phyloP scores from a whole-genome alignment of 2,113 vertebrate species.

The Clinocottus analis region DNA sequence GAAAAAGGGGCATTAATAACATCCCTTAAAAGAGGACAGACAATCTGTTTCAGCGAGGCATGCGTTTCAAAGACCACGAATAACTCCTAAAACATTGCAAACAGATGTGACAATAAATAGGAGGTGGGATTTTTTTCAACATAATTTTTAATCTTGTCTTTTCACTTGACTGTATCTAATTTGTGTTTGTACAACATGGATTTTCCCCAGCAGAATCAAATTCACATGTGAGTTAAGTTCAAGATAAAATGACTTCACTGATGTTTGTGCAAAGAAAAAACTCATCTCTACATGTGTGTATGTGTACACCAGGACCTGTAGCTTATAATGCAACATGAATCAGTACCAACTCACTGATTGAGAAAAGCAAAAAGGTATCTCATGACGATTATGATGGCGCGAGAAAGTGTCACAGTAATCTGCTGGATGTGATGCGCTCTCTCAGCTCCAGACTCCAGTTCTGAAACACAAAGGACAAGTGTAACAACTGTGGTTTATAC shows the following conservation, averaged over 20 bases:
- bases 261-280: neutral
- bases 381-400: conserved; percentile 96
- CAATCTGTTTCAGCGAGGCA: conserved; percentile 53
- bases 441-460: conserved; percentile 90
- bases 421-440: conserved; percentile 97
- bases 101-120: conserved; percentile 53
- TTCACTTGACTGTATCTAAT: conserved; percentile 38
- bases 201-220: neutral
- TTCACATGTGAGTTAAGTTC: neutral
- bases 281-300: neutral
- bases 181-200: conserved; percentile 10
- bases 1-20: conserved; percentile 60
- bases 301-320: neutral
- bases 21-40: conserved; percentile 63
- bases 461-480: conserved; percentile 80
- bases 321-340: neutral
- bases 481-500: neutral
- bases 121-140: conserved; percentile 12
- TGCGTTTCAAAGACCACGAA: conserved; percentile 61
- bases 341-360: conserved; percentile 90
- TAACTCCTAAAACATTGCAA: conserved; percentile 52
- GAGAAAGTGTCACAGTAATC: conserved; percentile 92
- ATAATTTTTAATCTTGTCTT: conserved; percentile 36
- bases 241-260: neutral
- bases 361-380: conserved; percentile 99